Base-by-base conservation (phyloP, 2,888 invertebrate genomes). In the Agrypnus murinus region DNA sequence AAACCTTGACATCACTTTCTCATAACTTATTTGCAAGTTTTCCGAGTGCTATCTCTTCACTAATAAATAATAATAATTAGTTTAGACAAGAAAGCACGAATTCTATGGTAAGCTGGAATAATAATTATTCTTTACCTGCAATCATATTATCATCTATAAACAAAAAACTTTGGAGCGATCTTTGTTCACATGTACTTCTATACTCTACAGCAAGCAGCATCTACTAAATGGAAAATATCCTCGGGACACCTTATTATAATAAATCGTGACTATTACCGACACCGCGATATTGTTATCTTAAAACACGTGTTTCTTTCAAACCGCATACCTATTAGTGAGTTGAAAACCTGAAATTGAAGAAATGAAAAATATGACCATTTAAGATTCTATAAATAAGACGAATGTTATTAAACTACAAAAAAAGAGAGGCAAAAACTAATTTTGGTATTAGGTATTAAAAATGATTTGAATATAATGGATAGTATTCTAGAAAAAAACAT, bases 241-340 rank as follows among this genome's bases (percentile, higher is more conserved):
- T 31, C 17, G 32, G 58, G 45, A 46, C 40, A 46, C 60, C 75
- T 71, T 75, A 75, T 75, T 75, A 75, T 55, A 75, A 72, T 73
- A 71, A 73, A 75, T 73, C 75, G 75, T 75, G 75, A 75, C 75
- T 65, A 72, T 74, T 73, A 74, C 63, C 55, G 63, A 62, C 73
- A 60, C 71, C 67, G 59, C 67, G 73, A 75, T 72, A 75, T 71
- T 73, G 73, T 75, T 75, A 75, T 75, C 75, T 75, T 40, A 50
- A 67, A 73, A 75, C 75, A 75, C 75, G 71, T 75, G 75, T 75
- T 75, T 71, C 69, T 71, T 69, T 48, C 43, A 65, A 65, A 58
- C 65, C 65, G 46, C 65, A 65, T 62, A 64, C 63, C 73, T 64
- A 64, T 43, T 53, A 38, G 50, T 25, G 5, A 25, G 50, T 46